Evolutionary conservation across 1,140 invertebrate species (phyloP).

Genomic region (Chironomus tepperi): DNA sequence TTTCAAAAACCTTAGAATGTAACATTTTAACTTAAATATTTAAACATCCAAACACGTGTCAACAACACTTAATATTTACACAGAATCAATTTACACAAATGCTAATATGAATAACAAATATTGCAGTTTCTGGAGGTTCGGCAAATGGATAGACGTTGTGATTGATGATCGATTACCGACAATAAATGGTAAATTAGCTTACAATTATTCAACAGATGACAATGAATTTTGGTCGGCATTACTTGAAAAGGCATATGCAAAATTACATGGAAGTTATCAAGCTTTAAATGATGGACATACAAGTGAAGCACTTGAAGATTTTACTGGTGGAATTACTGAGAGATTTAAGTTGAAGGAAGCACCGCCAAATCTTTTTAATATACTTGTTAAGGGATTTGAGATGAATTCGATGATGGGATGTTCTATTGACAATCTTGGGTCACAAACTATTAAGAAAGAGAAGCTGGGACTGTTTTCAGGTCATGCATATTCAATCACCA

Average conservation of each 20-base stretch:
- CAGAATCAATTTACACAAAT: too few relatives aligned
- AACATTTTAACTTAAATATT: too few relatives aligned
- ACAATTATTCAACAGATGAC: constrained; percentile 83
- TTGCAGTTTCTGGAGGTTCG: constrained; percentile 89
- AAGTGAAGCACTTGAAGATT: constrained; percentile 98
- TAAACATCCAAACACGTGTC: too few relatives aligned
- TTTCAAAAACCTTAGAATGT: too few relatives aligned
- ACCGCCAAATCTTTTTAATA: constrained; percentile 80
- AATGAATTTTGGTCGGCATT: constrained; percentile 98
- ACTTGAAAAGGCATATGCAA: constrained; percentile 97
- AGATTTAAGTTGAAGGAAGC: constrained; percentile 83
- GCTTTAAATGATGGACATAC: constrained; percentile 94
- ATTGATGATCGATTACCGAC: constrained; percentile 94
- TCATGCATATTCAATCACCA: constrained; percentile 93
- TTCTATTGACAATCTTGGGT: constrained; percentile 84
- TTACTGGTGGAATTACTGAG: constrained; percentile 94
- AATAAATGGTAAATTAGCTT: constrained; percentile 77
- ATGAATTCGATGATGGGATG: constrained; percentile 94
- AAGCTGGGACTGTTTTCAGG: constrained; percentile 87
- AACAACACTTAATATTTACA: too few relatives aligned
- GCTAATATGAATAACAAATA: too few relatives aligned
- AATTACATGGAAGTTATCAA: constrained; percentile 94
- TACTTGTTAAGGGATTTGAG: constrained; percentile 86
- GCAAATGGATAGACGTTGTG: constrained; percentile 84
- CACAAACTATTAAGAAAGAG: constrained; percentile 77